Evolutionary conservation across 1,140 invertebrate genomes (phyloP).

Genomic region (Trialeurodes vaporariorum): DNA sequence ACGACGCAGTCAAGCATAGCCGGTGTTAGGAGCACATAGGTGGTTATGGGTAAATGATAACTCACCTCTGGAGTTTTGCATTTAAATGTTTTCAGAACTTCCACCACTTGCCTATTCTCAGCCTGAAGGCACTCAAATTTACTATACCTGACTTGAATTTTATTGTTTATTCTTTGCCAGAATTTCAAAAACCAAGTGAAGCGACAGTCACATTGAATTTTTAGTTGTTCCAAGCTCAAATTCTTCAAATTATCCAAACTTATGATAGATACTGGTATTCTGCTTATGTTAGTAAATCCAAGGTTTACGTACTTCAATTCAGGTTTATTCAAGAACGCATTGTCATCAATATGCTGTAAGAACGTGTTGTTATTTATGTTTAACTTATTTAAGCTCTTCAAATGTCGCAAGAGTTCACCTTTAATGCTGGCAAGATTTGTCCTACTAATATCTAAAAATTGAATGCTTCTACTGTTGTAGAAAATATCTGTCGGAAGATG

Average conservation of each 20-base stretch:
- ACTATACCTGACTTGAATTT: neutral
- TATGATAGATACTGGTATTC: neutral
- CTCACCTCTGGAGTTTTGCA: constrained; percentile 46
- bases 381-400: neutral
- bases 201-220: neutral
- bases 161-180: neutral
- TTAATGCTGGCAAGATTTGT: neutral
- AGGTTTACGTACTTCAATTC: neutral
- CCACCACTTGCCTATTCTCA: neutral
- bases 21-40: constrained; percentile 47
- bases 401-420: neutral
- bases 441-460: neutral
- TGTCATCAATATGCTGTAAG: neutral
- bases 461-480: neutral
- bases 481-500: neutral
- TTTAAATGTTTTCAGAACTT: neutral
- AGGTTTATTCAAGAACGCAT: neutral
- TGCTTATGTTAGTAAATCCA: neutral
- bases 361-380: neutral
- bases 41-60: constrained; percentile 39
- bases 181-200: neutral
- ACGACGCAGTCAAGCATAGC: constrained; percentile 67
- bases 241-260: neutral
- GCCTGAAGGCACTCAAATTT: neutral
- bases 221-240: neutral